Base-by-base conservation (phyloP, 2,797 vertebrate genomes). In the Pipistrellus nathusii region DNA sequence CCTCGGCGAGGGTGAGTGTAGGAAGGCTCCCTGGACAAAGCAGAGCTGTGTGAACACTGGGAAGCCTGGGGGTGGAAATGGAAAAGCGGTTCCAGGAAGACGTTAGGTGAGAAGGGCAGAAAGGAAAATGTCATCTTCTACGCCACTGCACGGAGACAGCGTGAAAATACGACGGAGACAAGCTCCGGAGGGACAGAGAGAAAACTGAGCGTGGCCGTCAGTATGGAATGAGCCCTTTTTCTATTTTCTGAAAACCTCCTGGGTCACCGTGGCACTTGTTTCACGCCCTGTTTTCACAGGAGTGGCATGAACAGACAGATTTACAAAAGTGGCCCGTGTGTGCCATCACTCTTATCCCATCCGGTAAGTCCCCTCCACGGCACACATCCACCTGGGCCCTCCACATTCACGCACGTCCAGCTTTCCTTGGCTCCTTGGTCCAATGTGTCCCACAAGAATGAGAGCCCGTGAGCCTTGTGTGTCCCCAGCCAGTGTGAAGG, bases 291-390 rank as follows among this genome's bases (percentile, higher is more conserved):
- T n/a, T 53, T 73, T 76, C 69, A 72, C 0, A 7, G 41, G 17
- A 41, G 55, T 38, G 57, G 64, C 14, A 41, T 0, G 9, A 77
- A 64, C 25, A 64, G 80, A 27, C 0, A 2, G 13, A 32, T 1
- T 30, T 6, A 2, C 0, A 53, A 20, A 32, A 41, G 41, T 1
- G 7, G 30, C 41, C 62, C 1, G 0, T 8, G 0, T 1, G 14
- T 20, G 38, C 25, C 64, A 21, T 15, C 41, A 38, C 18, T n/a
- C 8, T 5, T 6, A 17, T 8, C 53, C 27, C 25, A 6, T 0
- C 8, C 0, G 0, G 41, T 23, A 21, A 68, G 11, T 15, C 48
- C 27, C 0, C 46, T 25, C 41, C 1, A 0, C 51, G 2, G 3
- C 73, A 53, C 48, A 32, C 20, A 27, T 7, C 4, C 44, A 53